Percentiles rank a stretch among this genome's conserved stretches.
phyloP scores from a whole-genome alignment of 2,113 vertebrate species.

The Hippopotamus amphibius region DNA sequence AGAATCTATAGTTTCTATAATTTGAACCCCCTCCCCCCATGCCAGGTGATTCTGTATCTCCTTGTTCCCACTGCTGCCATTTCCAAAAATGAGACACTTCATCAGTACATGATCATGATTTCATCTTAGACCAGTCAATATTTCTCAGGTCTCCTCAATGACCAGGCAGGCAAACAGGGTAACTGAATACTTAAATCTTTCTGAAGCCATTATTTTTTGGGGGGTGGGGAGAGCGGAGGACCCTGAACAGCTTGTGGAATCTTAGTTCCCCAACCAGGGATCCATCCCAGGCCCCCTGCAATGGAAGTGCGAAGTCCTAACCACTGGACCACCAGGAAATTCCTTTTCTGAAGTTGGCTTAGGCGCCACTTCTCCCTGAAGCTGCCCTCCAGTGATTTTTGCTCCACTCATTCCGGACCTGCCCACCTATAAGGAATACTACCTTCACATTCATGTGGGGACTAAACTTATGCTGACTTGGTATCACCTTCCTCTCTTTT shows the following conservation, averaged over 20 bases:
- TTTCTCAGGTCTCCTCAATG: background rate
- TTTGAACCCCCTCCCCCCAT: background rate
- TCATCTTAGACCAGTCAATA: background rate
- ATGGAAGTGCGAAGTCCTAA: background rate
- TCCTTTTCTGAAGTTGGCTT: background rate
- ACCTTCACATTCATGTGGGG: background rate
- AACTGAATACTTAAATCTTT: background rate
- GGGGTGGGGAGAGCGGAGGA: too few relatives aligned
- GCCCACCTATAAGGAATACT: background rate
- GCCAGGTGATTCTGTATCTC: background rate
- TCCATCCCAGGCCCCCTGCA: background rate
- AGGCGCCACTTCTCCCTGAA: background rate
- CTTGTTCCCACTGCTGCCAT: background rate
- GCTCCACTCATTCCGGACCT: background rate
- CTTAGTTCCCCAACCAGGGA: background rate
- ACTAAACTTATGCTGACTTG: background rate
- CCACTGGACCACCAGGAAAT: background rate
- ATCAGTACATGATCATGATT: background rate
- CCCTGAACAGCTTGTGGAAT: background rate
- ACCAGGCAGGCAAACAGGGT: background rate
- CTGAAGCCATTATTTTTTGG: background rate
- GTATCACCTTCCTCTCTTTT: background rate
- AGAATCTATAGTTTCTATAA: background rate
- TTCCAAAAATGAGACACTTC: background rate
- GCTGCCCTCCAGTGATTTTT: background rate